Evolutionary conservation across 2,888 invertebrate genomes (phyloP).

Genomic region (Zaprionus lineosus): DNA sequence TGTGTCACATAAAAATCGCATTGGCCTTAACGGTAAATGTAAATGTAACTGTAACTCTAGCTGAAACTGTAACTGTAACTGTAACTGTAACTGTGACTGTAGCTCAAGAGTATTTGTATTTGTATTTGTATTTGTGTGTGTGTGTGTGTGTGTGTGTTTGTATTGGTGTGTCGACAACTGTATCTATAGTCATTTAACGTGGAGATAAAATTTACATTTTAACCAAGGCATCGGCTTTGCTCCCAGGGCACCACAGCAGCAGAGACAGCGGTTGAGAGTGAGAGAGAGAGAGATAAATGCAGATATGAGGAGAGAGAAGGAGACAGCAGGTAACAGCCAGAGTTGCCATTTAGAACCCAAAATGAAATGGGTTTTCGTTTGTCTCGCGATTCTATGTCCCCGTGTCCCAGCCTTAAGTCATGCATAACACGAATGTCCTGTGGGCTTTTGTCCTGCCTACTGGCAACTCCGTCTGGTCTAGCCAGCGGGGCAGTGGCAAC

Average conservation of each 20-base stretch:
- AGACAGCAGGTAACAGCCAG: background rate
- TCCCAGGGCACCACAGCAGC: slow-evolving; percentile 34
- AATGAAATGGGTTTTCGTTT: slow-evolving; percentile 45
- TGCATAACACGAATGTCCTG: no score
- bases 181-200: slow-evolving; percentile 60
- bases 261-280: background rate
- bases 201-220: slow-evolving; percentile 66
- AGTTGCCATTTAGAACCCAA: slow-evolving; percentile 21
- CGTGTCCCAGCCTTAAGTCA: no score
- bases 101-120: slow-evolving; percentile 7
- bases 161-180: background rate
- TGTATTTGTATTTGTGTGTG: slow-evolving; percentile 25
- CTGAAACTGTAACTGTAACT: slow-evolving; percentile 13
- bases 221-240: slow-evolving; percentile 32
- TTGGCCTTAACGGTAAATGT: slow-evolving; percentile 30
- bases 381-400: background rate
- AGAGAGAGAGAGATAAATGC: no score
- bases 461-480: slow-evolving; percentile 6
- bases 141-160: background rate
- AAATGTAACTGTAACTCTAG: slow-evolving; percentile 19
- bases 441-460: no score
- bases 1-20: slow-evolving; percentile 58
- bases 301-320: no score
- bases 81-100: slow-evolving; percentile 18
- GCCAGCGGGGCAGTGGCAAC: background rate